Conservation (phyloP, 1,140 invertebrate genomes). For the Zaprionus nigranus region DNA sequence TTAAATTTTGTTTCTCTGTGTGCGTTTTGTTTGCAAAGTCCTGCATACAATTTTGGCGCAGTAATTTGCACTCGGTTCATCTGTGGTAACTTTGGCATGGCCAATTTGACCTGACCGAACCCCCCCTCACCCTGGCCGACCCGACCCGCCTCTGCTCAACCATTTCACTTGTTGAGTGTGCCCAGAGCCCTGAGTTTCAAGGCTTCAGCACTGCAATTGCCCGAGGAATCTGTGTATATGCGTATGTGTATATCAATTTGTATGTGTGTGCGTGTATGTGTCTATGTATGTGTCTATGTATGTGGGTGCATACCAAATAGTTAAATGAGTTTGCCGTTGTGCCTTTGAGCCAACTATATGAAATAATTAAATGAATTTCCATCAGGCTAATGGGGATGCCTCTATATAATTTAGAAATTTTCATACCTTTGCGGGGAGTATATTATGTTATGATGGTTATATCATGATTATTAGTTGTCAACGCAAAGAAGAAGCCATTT, state of each 20-base stretch:
- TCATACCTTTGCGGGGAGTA: not conserved
- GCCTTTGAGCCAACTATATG: conserved; percentile 3
- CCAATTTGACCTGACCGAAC: conserved; percentile 2
- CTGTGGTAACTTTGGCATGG: conserved; percentile 32
- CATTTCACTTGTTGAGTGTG: conserved; percentile 57
- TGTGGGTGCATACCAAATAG: conserved; percentile 5
- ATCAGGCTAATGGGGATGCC: not conserved
- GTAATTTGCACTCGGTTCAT: conserved; percentile 60
- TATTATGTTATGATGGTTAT: not conserved
- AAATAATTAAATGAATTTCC: conserved; percentile 9
- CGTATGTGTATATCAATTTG: not conserved
- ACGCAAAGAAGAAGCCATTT: not conserved
- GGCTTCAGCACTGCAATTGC: conserved; percentile 1
- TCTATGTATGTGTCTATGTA: not conserved
- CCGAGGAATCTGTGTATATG: not conserved
- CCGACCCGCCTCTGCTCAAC: too few relatives aligned
- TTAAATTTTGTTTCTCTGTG: conserved; percentile 74
- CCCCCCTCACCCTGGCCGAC: not conserved
- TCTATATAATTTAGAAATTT: not conserved
- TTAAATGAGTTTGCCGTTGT: conserved; percentile 11
- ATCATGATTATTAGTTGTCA: not conserved
- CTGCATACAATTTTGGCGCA: conserved; percentile 41
- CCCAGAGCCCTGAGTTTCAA: not conserved
- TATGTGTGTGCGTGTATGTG: not conserved
- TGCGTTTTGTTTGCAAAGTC: conserved; percentile 38